Evolutionary conservation across 2,113 vertebrate species (phyloP).

Genomic region (Lampris incognitus): DNA sequence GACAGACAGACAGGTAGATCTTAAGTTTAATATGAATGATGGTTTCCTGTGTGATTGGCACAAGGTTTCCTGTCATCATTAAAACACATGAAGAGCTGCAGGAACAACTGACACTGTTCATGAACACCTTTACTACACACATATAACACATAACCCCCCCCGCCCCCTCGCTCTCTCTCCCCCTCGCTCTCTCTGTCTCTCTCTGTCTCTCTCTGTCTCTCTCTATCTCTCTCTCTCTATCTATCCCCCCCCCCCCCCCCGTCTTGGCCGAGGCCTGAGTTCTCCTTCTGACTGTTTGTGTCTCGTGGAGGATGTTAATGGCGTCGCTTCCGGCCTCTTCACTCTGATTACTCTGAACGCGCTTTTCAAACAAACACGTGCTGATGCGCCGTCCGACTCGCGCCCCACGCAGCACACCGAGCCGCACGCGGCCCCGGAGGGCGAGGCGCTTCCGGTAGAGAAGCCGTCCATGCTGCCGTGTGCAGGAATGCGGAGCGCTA

Average conservation of each 20-base stretch:
- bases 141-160: constrained; percentile 81
- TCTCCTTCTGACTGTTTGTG: constrained; percentile 76
- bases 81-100: constrained; percentile 68
- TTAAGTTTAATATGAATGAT: too few species aligned
- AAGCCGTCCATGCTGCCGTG: too few species aligned
- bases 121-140: constrained; percentile 90
- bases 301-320: constrained; percentile 75
- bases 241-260: constrained; percentile 5
- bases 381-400: constrained; percentile 44
- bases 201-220: constrained; percentile 13
- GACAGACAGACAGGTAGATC: too few species aligned
- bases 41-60: too few species aligned
- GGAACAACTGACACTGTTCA: constrained; percentile 86
- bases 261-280: constrained; percentile 78
- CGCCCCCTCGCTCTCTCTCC: neutral
- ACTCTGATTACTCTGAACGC: constrained; percentile 69
- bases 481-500: too few species aligned
- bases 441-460: too few species aligned
- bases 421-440: neutral
- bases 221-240: neutral
- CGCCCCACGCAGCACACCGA: constrained; percentile 18
- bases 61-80: constrained; percentile 59
- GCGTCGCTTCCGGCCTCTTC: constrained; percentile 69
- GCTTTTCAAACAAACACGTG: constrained; percentile 75
- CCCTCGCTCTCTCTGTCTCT: constrained; percentile 5